phyloP scores from a whole-genome alignment of 1,140 invertebrate genomes.

The Sipha flava region DNA sequence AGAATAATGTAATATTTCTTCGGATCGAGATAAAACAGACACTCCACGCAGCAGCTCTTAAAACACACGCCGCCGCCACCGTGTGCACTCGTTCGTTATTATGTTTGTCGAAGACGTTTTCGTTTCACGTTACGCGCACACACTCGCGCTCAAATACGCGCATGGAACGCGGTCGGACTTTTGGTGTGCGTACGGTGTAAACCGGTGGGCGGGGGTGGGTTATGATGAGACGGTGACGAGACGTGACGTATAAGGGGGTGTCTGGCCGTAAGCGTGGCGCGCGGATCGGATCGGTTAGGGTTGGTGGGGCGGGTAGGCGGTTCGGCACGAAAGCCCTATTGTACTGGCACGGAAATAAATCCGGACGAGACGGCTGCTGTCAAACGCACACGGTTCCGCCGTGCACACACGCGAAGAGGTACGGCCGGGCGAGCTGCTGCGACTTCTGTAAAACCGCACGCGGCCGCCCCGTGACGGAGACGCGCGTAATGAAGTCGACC shows the following conservation, averaged over 20 bases:
- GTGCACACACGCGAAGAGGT: background rate
- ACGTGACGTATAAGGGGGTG: background rate
- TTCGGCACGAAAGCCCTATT: background rate
- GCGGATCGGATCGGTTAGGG: too few species aligned
- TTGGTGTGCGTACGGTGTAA: too few species aligned
- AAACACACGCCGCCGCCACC: background rate
- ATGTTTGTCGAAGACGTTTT: constrained; percentile 7
- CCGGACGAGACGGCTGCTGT: constrained; percentile 17
- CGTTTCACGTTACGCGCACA: background rate
- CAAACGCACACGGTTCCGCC: background rate
- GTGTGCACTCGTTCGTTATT: background rate
- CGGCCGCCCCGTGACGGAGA: background rate
- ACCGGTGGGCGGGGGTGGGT: background rate
- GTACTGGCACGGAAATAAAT: constrained; percentile 26
- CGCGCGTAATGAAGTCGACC: background rate
- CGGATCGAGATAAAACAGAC: too few species aligned
- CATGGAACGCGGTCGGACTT: background rate
- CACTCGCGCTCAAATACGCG: background rate
- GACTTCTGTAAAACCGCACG: background rate
- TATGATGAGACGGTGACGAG: too few species aligned
- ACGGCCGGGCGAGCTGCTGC: background rate
- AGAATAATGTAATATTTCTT: background rate
- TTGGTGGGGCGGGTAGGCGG: background rate
- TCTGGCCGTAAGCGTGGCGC: background rate
- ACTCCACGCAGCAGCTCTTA: too few species aligned